Base-by-base conservation (phyloP, 1,140 invertebrate genomes). In the Trachymyrmex cornetzi region DNA sequence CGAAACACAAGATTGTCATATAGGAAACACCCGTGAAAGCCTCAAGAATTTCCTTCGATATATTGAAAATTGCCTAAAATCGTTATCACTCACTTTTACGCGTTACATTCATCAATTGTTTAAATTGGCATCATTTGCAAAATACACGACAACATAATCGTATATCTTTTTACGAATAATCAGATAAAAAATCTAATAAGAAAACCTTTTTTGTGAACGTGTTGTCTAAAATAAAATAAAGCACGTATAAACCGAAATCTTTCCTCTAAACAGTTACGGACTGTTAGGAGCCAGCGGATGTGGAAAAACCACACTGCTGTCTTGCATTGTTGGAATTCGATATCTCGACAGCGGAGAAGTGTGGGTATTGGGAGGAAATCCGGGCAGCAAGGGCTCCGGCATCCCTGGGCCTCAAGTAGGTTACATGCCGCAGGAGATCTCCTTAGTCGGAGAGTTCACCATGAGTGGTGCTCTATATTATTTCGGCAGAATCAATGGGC, bases 401-500 rank as follows among this genome's bases (percentile, higher is more conserved):
- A 97, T 98, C 0, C 98, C 98, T 0, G 98, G 98, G 19, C 96
- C 97, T 1, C 94, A 97, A n/a, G 96, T 98, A 0, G 98, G 98
- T 14, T 98, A 98, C 91, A 99, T 98, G 98, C 98, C 98, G 1
- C 95, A 99, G 96, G 98, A 99, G 84, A 97, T 99, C 79, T 98
- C 98, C 0, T 93, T 99, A 22, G 98, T 98, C 19, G 96, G 96
- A 11, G 98, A 99, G 93, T 98, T 99, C 94, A 97, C 97, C 0
- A 97, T 98, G 0, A 96, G 97, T 64, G 98, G 98, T 88, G 98
- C 98, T 0, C 95, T 99, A 2, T 97, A 97, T 84, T 99, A 98
- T 94, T 99, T 99, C 94, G 98, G 98, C 0, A 95, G 97, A 27
- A 97, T 99, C 66, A 98, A 98, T 92, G 97, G 97, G 11, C 97